phyloP scores from a whole-genome alignment of 2,113 vertebrate genomes.

The Brachyhypopomus occidentalis region DNA sequence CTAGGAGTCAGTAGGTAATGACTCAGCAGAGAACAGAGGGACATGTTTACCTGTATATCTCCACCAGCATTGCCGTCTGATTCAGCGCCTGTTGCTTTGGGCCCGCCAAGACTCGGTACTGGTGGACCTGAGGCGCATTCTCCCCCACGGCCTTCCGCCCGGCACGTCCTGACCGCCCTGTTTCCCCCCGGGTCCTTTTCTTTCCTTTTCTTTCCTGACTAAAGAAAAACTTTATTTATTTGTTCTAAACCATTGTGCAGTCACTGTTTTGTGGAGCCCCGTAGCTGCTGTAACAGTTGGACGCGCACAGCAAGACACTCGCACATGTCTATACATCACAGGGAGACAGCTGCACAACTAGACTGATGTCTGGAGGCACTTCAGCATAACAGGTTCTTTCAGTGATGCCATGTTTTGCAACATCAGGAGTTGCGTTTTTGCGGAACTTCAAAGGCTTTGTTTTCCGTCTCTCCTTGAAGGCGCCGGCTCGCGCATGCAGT shows the following conservation, averaged over 20 bases:
- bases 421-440: conserved; percentile 12
- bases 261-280: background rate
- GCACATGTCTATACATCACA: conserved; percentile 2
- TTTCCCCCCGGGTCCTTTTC: background rate
- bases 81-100: conserved; percentile 45
- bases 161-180: background rate
- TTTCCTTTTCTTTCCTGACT: background rate
- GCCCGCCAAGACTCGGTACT: conserved; percentile 11
- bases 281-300: background rate
- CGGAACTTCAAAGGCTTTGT: conserved; percentile 19
- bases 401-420: conserved; percentile 15
- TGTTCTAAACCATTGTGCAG: background rate
- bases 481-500: background rate
- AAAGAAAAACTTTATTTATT: conserved; percentile 3
- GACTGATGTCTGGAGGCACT: conserved; percentile 4
- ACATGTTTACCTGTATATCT: conserved; percentile 58
- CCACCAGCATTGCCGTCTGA: conserved; percentile 53
- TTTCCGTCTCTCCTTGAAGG: conserved; percentile 21
- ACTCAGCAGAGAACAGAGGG: conserved; percentile 49
- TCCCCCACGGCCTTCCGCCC: conserved; percentile 3
- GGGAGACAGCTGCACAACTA: background rate
- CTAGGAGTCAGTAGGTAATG: conserved; percentile 43
- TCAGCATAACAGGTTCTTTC: background rate
- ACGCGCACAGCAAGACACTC: background rate
- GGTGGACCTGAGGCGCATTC: background rate